Conservation (phyloP, 2,888 invertebrate species). For the Pelosia muscerda region DNA sequence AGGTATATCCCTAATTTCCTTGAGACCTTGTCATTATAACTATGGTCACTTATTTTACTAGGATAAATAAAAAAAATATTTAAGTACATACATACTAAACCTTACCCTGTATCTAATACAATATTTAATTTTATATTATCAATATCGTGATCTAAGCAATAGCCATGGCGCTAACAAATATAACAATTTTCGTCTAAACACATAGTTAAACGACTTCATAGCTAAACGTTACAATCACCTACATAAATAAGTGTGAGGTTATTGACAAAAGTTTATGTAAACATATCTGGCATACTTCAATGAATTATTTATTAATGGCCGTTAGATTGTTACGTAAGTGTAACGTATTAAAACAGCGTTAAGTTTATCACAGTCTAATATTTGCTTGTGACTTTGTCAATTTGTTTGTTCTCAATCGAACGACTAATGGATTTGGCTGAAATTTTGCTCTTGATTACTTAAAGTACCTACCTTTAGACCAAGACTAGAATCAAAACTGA, state of each 20-base stretch:
- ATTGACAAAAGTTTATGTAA: slow-evolving; percentile 9
- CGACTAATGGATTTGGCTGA: background rate
- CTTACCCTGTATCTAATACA: no score
- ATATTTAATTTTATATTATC: background rate
- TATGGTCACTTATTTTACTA: no score
- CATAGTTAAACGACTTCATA: background rate
- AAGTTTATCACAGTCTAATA: background rate
- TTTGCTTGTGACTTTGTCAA: background rate
- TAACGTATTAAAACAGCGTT: background rate
- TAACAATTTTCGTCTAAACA: background rate
- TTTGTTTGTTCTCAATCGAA: background rate
- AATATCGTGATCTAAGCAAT: background rate
- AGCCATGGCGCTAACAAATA: background rate
- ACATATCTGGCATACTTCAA: background rate
- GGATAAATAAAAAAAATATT: no score
- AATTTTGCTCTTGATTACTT: background rate
- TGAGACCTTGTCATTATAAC: no score
- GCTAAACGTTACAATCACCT: background rate
- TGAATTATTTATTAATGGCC: background rate
- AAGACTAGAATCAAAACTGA: no score
- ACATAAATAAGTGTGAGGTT: background rate
- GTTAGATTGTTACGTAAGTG: background rate
- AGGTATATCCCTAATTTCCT: no score
- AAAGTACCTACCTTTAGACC: no score
- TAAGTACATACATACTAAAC: no score